Base-by-base conservation (phyloP, 2,797 vertebrate species). In the Hephaestus fuliginosus region DNA sequence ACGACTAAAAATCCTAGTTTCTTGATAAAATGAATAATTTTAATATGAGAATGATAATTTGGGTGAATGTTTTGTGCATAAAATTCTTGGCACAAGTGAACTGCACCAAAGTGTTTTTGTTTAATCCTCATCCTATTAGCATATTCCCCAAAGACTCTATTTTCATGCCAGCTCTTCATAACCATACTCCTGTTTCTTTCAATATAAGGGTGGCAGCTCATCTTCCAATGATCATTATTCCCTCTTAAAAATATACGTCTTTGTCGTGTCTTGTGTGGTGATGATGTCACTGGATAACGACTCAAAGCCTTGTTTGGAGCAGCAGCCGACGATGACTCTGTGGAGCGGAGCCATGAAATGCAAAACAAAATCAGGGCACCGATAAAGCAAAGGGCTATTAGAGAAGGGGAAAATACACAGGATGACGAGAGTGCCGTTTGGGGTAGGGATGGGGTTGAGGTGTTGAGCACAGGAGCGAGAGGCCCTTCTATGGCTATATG, bases 401-500 rank as follows among this genome's bases (percentile, higher is more conserved):
- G 51, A 77, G 78, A 76, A 49, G 70, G 46, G 43, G 39, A 39
- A 80, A 81, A 80, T 64, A 84, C 68, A 78, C 56, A 67, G 64
- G 28, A 71, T 75, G 81, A 68, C 18, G 52, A 78, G 72, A 51
- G 33, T 25, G 25, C 2, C 30, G 30, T 33, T 5, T 33, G 69
- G 43, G 17, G 77, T 67, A 81, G 78, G 74, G 30, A 33, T 33
- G 30, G 48, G 7, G 60, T 56, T 46, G 74, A 79, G 74, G 71
- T 52, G 13, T 43, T 86, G 81, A 76, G 53, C 1, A 66, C 68
- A 62, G 0, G 48, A 82, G 63, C 3, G 70, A 93, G 76, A 90
- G 81, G 84, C 72, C 96, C 93, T 91, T 96, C 89, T 96, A 94
- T 94, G 96, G 95, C 81, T 83, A 93, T 92, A 74, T 78, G 85